Percentiles rank a stretch among this genome's conserved stretches.
Conservation (phyloP, 2,113 vertebrate species). For the Progne subis region DNA sequence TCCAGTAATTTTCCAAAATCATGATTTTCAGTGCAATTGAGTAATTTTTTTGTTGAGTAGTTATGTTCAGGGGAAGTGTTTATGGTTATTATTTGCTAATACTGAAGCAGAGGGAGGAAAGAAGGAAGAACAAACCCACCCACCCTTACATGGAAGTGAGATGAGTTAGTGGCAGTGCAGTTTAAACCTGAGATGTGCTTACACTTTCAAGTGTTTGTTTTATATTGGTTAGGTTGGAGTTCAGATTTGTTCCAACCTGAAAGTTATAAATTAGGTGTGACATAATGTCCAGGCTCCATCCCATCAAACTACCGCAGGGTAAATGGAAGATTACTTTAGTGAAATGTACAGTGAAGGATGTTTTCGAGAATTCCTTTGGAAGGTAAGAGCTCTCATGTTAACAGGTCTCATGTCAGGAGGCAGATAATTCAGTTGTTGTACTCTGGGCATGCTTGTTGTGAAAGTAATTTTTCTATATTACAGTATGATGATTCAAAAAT, state of each 20-base stretch:
- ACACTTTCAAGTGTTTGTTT: neutral
- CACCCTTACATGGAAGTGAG: neutral
- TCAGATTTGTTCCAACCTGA: neutral
- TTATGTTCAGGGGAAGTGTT: neutral
- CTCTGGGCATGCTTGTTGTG: neutral
- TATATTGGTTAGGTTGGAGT: neutral
- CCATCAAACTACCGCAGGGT: neutral
- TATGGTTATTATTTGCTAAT: neutral
- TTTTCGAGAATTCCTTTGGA: neutral
- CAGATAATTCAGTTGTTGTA: neutral
- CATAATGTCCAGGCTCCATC: neutral
- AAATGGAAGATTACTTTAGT: neutral
- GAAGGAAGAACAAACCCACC: neutral
- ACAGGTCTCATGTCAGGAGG: neutral
- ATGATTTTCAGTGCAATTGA: neutral
- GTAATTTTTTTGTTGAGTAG: neutral
- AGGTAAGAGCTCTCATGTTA: neutral
- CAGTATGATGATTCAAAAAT: neutral
- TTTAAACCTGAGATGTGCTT: neutral
- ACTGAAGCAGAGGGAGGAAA: neutral
- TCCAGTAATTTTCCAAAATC: neutral
- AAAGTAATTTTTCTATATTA: neutral
- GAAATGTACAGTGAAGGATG: neutral
- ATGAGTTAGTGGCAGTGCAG: neutral
- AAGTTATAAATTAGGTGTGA: neutral